Conservation (phyloP, 2,797 vertebrate species). For the Choloepus didactylus region DNA sequence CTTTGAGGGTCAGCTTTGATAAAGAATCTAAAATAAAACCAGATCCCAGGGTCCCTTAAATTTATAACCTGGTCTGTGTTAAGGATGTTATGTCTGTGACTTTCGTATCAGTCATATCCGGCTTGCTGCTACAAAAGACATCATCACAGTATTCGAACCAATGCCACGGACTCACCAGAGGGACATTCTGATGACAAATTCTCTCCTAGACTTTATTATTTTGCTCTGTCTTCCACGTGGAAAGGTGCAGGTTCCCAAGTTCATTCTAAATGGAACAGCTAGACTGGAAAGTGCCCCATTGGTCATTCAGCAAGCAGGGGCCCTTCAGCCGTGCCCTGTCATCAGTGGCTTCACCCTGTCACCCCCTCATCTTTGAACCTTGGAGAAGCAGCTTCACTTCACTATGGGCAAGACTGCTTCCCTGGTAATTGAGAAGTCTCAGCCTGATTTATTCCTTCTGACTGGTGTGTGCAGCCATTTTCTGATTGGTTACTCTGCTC, state of each 20-base stretch:
- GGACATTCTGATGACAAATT: slow-evolving; percentile 64
- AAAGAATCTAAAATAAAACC: slow-evolving; percentile 65
- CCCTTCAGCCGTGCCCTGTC: not conserved
- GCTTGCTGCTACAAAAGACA: slow-evolving; percentile 59
- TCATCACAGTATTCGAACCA: slow-evolving; percentile 56
- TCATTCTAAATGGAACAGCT: not conserved
- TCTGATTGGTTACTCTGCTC: not conserved
- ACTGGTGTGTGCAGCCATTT: not conserved
- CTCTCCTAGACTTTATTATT: slow-evolving; percentile 13
- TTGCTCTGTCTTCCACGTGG: not conserved
- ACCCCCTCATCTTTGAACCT: not conserved
- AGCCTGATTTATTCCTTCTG: not conserved
- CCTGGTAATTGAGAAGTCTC: not conserved
- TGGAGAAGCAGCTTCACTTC: not conserved
- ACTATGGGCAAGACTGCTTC: not conserved
- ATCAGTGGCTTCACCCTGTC: not conserved
- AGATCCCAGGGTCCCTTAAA: not conserved
- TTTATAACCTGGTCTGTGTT: slow-evolving; percentile 53
- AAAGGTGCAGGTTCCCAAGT: slow-evolving; percentile 27
- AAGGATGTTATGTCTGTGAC: not conserved
- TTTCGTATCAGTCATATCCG: slow-evolving; percentile 63
- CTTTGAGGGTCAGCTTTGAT: slow-evolving; percentile 2
- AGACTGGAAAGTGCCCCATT: not conserved
- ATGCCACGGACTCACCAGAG: slow-evolving; percentile 43
- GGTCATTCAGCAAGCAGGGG: not conserved